Evolutionary conservation across 2,888 invertebrate species (phyloP).

Genomic region (Lasioglossum marginatum): DNA sequence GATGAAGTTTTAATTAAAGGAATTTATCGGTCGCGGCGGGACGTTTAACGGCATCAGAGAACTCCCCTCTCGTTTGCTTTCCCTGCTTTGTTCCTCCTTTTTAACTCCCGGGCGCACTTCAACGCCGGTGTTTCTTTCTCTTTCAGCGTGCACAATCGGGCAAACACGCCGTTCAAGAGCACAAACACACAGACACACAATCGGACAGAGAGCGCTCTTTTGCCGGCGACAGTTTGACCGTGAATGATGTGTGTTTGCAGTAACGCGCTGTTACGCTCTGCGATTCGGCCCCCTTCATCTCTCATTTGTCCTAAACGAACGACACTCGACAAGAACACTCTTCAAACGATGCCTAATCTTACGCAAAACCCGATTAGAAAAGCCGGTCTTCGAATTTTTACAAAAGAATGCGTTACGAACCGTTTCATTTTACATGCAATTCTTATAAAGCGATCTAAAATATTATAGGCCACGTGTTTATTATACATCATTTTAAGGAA

Average conservation of each 20-base stretch:
- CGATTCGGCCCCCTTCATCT: not conserved
- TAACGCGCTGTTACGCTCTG: not conserved
- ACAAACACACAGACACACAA: not conserved
- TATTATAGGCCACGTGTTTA: not conserved
- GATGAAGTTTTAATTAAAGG: constrained; percentile 75
- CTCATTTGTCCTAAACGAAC: too few relatives aligned
- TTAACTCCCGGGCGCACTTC: constrained; percentile 21
- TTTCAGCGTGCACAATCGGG: constrained; percentile 10
- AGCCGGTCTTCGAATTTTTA: not conserved
- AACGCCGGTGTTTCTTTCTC: constrained; percentile 24
- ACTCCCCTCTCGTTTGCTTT: constrained; percentile 55
- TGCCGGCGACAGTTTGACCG: constrained; percentile 18
- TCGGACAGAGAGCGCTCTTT: constrained; percentile 9
- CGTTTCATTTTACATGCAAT: not conserved
- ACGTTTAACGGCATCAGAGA: constrained; percentile 67
- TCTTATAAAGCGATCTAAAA: not conserved
- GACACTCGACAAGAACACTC: not conserved
- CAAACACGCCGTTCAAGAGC: constrained; percentile 19
- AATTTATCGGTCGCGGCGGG: constrained; percentile 72
- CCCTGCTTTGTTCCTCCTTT: constrained; percentile 44
- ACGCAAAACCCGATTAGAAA: not conserved
- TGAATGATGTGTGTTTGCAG: not conserved
- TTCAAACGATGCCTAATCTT: not conserved
- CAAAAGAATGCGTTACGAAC: not conserved
- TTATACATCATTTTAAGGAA: not conserved